Evolutionary conservation across 2,888 invertebrate genomes (phyloP).

Genomic region (Ectemnius cavifrons): DNA sequence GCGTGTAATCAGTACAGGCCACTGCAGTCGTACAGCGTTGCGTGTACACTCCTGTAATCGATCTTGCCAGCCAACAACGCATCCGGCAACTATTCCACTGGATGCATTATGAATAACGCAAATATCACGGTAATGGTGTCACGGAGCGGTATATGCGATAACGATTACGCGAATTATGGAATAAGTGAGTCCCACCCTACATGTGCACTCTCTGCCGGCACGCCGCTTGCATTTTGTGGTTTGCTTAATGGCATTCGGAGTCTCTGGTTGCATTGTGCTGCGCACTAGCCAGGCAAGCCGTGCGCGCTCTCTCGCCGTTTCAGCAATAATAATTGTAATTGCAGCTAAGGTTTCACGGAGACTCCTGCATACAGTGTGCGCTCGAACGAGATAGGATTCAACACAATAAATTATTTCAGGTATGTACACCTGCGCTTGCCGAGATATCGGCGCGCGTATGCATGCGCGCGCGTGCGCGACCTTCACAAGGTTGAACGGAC

Average conservation of each 20-base stretch:
- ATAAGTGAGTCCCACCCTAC: slow-evolving; percentile 33
- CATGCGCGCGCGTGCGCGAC: no score
- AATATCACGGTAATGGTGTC: slow-evolving; percentile 48
- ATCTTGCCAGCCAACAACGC: slow-evolving; percentile 22
- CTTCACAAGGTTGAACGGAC: no score
- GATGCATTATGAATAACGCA: slow-evolving; percentile 40
- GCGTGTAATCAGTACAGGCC: slow-evolving; percentile 36
- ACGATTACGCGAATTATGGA: slow-evolving; percentile 36
- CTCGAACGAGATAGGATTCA: background rate
- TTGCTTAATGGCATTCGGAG: slow-evolving; percentile 37
- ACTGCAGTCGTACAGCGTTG: slow-evolving; percentile 26
- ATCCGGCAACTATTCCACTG: background rate
- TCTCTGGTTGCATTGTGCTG: slow-evolving; percentile 34
- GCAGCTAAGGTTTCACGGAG: slow-evolving; percentile 17
- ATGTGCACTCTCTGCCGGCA: slow-evolving; percentile 15
- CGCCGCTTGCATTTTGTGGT: slow-evolving; percentile 40
- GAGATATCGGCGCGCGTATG: no score
- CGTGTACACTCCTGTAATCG: slow-evolving; percentile 24
- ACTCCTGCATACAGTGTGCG: background rate
- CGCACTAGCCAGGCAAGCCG: background rate
- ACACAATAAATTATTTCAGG: slow-evolving; percentile 2
- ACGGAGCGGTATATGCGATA: slow-evolving; percentile 34
- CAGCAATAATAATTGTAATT: slow-evolving; percentile 31
- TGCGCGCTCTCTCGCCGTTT: slow-evolving; percentile 19
- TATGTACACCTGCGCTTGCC: background rate